Evolutionary conservation across 2,797 vertebrate genomes (phyloP).

Genomic region (Dicrostonyx torquatus): DNA sequence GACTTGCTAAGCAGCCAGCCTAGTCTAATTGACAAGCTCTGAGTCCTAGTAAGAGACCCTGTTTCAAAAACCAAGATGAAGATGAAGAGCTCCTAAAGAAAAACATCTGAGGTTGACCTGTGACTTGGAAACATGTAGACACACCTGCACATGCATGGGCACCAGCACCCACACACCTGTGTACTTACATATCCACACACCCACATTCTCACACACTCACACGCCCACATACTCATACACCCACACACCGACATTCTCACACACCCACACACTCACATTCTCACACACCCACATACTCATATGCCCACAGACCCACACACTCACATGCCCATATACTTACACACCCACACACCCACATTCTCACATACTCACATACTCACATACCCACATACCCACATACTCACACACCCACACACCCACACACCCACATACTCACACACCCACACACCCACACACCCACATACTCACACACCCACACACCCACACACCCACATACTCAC

Average conservation of each 20-base stretch:
- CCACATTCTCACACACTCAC: not conserved
- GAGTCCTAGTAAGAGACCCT: not conserved
- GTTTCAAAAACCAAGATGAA: not conserved
- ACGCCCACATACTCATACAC: not conserved
- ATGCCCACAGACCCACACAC: not conserved
- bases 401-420: not conserved
- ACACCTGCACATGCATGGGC: too few relatives aligned
- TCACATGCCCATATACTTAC: not conserved
- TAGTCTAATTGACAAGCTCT: not conserved
- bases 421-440: fast-evolving
- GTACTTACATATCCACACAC: not conserved
- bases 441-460: not conserved
- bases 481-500: too few relatives aligned
- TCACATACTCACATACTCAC: not conserved
- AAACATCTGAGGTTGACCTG: not conserved
- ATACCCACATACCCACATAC: fast-evolving
- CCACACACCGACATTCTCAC: not conserved
- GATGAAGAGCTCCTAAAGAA: not conserved
- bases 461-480: not conserved
- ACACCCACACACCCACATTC: not conserved
- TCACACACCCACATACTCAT: not conserved
- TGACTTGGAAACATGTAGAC: not conserved
- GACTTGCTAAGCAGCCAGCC: not conserved
- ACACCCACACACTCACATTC: not conserved
- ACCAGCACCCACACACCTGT: not conserved